These are phyloP conservation scores for Chaenodraco wilsoni DNA, from an alignment of 2,797 vertebrate genomes.

Conservation along the genomic window DNA sequence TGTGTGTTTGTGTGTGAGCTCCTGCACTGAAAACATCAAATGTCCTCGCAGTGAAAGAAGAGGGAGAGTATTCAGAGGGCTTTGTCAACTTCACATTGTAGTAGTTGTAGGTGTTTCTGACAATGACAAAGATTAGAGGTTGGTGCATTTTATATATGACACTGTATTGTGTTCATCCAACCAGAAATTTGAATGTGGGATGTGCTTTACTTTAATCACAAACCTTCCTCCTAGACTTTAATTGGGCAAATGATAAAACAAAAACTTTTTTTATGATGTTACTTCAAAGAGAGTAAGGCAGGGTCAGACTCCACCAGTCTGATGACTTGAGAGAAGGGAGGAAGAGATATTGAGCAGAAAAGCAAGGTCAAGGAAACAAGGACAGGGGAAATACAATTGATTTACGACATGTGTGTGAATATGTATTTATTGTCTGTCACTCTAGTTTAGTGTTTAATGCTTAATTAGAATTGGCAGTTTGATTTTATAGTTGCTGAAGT, in stretches of 20 bases:
- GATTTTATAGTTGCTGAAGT: neutral
- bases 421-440: neutral
- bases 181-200: constrained; percentile 1
- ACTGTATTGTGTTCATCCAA: neutral
- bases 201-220: neutral
- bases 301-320: constrained; percentile 2
- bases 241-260: neutral
- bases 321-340: constrained; percentile 9
- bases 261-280: neutral
- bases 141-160: neutral
- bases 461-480: constrained; percentile 1
- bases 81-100: neutral
- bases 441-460: constrained; percentile 4
- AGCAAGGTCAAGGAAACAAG: constrained; percentile 31
- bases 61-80: constrained; percentile 4
- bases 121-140: neutral
- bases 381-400: constrained; percentile 22
- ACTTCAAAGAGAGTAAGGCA: neutral
- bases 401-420: neutral
- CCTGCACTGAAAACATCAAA: constrained; percentile 1
- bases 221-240: neutral
- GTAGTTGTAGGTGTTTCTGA: neutral
- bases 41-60: neutral
- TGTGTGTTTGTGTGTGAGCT: constrained; percentile 14
- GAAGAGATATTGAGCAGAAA: neutral